phyloP scores from a whole-genome alignment of 2,888 invertebrate genomes.

The Gasteruption jaculator region DNA sequence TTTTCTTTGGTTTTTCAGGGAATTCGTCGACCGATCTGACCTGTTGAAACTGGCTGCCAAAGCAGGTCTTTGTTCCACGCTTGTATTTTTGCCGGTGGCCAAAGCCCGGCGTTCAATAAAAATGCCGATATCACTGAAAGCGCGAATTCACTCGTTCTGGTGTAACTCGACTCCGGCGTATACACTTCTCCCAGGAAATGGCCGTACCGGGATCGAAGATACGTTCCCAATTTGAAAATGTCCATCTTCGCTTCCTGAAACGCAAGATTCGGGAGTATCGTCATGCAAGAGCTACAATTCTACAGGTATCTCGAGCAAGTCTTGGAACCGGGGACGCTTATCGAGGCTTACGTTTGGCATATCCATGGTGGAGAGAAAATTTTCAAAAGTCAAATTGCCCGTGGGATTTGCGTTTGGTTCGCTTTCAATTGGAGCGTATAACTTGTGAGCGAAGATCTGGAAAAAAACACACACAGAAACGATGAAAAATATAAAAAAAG shows the following conservation, averaged over 20 bases:
- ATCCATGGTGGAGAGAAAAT: slow-evolving; percentile 25
- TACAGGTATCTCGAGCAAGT: too few relatives aligned
- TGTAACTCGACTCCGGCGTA: slow-evolving; percentile 38
- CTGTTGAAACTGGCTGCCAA: slow-evolving; percentile 63
- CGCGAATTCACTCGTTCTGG: slow-evolving; percentile 65
- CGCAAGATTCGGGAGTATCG: slow-evolving; percentile 4
- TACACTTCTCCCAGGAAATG: slow-evolving; percentile 54
- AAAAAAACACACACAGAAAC: background rate
- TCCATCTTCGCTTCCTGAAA: slow-evolving; percentile 56
- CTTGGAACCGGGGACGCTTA: too few relatives aligned
- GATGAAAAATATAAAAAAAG: background rate
- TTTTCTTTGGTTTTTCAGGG: background rate
- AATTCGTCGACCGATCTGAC: slow-evolving; percentile 13
- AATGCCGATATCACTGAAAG: slow-evolving; percentile 72
- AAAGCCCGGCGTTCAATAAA: slow-evolving; percentile 65
- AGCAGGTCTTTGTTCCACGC: slow-evolving; percentile 56
- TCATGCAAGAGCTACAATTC: too few relatives aligned
- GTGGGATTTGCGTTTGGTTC: slow-evolving; percentile 17
- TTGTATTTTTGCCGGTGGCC: slow-evolving; percentile 58
- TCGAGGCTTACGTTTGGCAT: slow-evolving; percentile 30
- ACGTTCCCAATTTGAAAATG: slow-evolving; percentile 53
- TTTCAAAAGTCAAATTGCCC: slow-evolving; percentile 26
- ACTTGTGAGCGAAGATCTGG: slow-evolving; percentile 34
- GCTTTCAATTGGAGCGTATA: slow-evolving; percentile 26
- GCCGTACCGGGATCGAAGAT: slow-evolving; percentile 53